Percentiles rank a stretch among this genome's conserved stretches.
phyloP scores from a whole-genome alignment of 2,888 invertebrate genomes.

The Trichogramma evanescens region DNA sequence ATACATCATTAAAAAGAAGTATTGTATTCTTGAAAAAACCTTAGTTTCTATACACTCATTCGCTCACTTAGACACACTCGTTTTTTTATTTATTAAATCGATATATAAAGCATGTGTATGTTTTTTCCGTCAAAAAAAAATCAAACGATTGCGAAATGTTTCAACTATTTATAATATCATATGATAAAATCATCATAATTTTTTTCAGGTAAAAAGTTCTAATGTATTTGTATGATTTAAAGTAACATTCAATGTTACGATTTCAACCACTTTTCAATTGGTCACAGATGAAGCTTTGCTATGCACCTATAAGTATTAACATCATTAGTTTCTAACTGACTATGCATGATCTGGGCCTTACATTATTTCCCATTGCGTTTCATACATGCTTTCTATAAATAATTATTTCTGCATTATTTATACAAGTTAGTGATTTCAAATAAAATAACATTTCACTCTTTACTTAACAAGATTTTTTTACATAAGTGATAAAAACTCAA shows the following conservation, averaged over 20 bases:
- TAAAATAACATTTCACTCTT: conserved; percentile 6
- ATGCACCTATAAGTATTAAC: conserved; percentile 9
- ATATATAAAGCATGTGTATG: conserved; percentile 14
- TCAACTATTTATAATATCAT: conserved; percentile 10
- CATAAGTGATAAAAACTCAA: not conserved
- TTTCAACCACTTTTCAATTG: not conserved
- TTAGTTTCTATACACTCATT: conserved; percentile 3
- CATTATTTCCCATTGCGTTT: not conserved
- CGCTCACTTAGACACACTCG: not conserved
- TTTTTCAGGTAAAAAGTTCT: conserved; percentile 2
- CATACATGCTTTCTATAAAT: not conserved
- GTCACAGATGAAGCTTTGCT: conserved; percentile 8
- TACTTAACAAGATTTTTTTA: not conserved
- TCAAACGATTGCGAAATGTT: conserved; percentile 23
- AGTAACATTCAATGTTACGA: conserved; percentile 14
- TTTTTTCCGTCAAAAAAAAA: conserved; percentile 1
- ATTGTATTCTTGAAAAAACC: conserved; percentile 3
- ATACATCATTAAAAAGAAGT: conserved; percentile 9
- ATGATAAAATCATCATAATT: conserved; percentile 18
- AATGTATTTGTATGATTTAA: not conserved
- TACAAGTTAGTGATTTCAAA: conserved; percentile 10
- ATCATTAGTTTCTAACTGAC: conserved; percentile 1
- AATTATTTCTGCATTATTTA: conserved; percentile 6
- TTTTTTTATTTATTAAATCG: conserved; percentile 7
- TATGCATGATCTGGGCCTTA: conserved; percentile 6